Conservation (phyloP, 1,140 invertebrate genomes). For the Orchestia grillus region DNA sequence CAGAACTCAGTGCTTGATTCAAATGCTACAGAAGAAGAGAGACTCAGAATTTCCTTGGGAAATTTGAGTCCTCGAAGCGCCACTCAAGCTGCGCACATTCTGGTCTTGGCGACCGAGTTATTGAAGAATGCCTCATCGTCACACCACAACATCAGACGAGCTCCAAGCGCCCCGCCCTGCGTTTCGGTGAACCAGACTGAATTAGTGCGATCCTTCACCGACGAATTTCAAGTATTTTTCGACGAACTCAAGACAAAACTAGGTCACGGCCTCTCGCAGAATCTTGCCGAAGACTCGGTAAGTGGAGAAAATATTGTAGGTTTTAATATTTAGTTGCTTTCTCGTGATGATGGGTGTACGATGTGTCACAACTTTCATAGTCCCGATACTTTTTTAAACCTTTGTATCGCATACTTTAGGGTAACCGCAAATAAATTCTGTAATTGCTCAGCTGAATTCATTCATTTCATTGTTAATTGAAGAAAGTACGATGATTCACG, state of each 20-base stretch:
- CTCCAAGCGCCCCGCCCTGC: background rate
- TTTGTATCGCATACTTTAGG: background rate
- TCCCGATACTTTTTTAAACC: background rate
- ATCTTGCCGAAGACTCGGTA: conserved; percentile 26
- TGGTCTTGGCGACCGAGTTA: background rate
- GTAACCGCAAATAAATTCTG: background rate
- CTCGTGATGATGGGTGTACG: background rate
- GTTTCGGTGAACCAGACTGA: conserved; percentile 18
- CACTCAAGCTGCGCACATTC: background rate
- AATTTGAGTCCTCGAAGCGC: background rate
- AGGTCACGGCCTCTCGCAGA: background rate
- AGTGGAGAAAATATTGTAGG: background rate
- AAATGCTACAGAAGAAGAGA: background rate
- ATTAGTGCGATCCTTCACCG: background rate
- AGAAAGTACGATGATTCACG: too few relatives aligned
- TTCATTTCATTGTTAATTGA: too few relatives aligned
- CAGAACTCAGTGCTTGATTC: background rate
- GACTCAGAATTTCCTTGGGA: background rate
- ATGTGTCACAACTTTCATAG: background rate
- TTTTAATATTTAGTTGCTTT: background rate
- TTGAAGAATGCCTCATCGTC: background rate
- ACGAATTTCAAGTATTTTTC: conserved; percentile 11
- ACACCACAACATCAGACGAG: background rate
- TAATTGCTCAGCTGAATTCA: background rate
- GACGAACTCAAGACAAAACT: conserved; percentile 14